Evolutionary conservation across 2,113 vertebrate genomes (phyloP), one percentile per base, ranked within the genome.

Genomic region (Tragulus kanchil): DNA sequence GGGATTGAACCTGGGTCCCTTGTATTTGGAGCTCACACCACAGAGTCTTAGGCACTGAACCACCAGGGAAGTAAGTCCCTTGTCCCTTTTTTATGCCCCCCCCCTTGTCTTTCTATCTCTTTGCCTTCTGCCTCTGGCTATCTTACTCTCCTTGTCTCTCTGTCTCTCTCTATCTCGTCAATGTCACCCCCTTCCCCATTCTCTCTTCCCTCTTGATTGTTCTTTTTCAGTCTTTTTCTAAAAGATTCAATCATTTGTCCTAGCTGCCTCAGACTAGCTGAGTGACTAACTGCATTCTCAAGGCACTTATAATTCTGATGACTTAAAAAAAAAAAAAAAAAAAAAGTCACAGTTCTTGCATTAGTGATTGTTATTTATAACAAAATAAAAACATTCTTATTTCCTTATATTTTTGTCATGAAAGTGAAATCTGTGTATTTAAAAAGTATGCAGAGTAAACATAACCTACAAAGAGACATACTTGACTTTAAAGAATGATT

Each of bases 181-280:
- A 5, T 2, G 17, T 1, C 3, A 3, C 59, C 11, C 25, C 21
- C 7, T 3, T 3, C 6, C 23, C 15, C 1, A 19, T 23, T 25
- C 42, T 58, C 4, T 48, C 69, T 73, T 31, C 25, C 42, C 19
- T 86, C 31, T 69, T 75, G 10, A 59, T 79, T 93, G 78, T 13
- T 93, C 59, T 36, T 81, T 25, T 81, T 81, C 31, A 81, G 11
- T 81, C 31, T 81, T 58, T 58, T 36, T 58, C 31, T 58, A 36
- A 81, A 45, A 69, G 16, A 28, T 42, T 69, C 48, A 78, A 10
- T 12, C 28, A 25, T 67, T 87, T 73, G 15, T 59, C 62, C 77
- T 79, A 88, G 50, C 13, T 42, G 31, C 36, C 54, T 64, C 36
- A 62, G 2, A 5, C 11, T 89, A 58, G 61, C 31, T 45, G 86